Percentiles rank a stretch among this genome's conserved stretches.
Conservation (phyloP, 1,140 invertebrate species). For the Drosophila gunungcola region DNA sequence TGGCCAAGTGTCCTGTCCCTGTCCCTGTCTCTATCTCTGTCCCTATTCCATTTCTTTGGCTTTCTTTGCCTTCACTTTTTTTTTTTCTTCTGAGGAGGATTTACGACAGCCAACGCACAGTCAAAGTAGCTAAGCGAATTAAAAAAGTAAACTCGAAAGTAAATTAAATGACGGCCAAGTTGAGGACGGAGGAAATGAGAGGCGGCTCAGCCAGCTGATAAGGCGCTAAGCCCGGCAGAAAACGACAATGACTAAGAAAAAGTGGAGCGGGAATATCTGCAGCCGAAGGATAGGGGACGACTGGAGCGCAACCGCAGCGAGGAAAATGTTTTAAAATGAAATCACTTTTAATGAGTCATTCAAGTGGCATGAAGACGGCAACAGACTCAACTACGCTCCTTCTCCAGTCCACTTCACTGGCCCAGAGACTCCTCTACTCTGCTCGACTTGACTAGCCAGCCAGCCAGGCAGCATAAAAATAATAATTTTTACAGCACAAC, state of each 20-base stretch:
- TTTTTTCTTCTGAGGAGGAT: slow-evolving; percentile 57
- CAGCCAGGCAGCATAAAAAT: slow-evolving; percentile 69
- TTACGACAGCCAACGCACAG: slow-evolving; percentile 66
- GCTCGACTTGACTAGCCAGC: slow-evolving; percentile 46
- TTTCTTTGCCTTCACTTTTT: background rate
- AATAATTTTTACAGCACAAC: slow-evolving; percentile 73
- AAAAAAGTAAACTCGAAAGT: slow-evolving; percentile 79
- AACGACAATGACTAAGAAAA: slow-evolving; percentile 52
- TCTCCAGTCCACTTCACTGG: slow-evolving; percentile 21
- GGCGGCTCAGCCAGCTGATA: slow-evolving; percentile 63
- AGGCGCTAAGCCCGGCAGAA: slow-evolving; percentile 66
- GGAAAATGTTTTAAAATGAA: slow-evolving; percentile 83
- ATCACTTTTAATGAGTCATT: slow-evolving; percentile 83
- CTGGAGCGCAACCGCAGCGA: slow-evolving; percentile 54
- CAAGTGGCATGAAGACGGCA: slow-evolving; percentile 73
- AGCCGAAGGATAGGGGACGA: slow-evolving; percentile 24
- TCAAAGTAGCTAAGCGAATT: slow-evolving; percentile 81
- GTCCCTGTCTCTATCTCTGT: background rate
- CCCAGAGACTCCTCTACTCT: slow-evolving; percentile 9
- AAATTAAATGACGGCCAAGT: slow-evolving; percentile 70
- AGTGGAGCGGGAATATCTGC: slow-evolving; percentile 23
- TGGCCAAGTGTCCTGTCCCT: slow-evolving; percentile 64
- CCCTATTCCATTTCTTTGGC: slow-evolving; percentile 1
- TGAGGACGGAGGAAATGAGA: slow-evolving; percentile 32
- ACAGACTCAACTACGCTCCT: slow-evolving; percentile 25